Evolutionary conservation across 2,797 vertebrate genomes (phyloP).

Genomic region (Peromyscus nudipes): DNA sequence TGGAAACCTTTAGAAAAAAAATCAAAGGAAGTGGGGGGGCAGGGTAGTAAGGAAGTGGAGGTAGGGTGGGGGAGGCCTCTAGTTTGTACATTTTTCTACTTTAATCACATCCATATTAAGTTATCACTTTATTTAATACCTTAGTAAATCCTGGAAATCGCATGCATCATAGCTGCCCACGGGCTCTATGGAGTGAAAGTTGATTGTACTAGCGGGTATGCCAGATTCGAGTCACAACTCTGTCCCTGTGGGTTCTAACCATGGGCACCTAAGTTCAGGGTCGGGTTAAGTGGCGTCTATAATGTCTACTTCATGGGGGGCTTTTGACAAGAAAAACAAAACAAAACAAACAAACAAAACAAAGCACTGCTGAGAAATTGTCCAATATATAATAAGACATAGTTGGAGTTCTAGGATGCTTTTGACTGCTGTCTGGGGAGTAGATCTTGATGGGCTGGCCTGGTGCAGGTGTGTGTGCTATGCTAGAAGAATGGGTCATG

Average conservation of each 20-base stretch:
- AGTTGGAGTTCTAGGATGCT: not conserved
- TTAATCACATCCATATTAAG: not conserved
- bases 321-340: not conserved
- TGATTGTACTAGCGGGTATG: not conserved
- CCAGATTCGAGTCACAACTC: not conserved
- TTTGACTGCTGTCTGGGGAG: not conserved
- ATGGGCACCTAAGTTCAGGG: accelerated
- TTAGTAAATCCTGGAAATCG: not conserved
- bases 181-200: not conserved
- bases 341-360: not conserved
- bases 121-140: not conserved
- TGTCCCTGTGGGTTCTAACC: not conserved
- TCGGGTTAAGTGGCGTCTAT: not conserved
- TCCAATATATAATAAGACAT: not conserved
- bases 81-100: not conserved
- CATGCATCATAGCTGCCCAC: not conserved
- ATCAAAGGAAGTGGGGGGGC: not conserved
- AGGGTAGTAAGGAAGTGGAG: too few species aligned
- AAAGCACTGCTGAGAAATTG: not conserved
- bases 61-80: not conserved
- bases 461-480: not conserved
- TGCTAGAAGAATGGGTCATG: not conserved
- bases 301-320: not conserved
- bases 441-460: not conserved
- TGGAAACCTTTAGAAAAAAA: not conserved